A percentile compares a stretch with the other conserved stretches of the same genome.
phyloP scores from a whole-genome alignment of 2,797 vertebrate genomes.

The Euthynnus affinis region DNA sequence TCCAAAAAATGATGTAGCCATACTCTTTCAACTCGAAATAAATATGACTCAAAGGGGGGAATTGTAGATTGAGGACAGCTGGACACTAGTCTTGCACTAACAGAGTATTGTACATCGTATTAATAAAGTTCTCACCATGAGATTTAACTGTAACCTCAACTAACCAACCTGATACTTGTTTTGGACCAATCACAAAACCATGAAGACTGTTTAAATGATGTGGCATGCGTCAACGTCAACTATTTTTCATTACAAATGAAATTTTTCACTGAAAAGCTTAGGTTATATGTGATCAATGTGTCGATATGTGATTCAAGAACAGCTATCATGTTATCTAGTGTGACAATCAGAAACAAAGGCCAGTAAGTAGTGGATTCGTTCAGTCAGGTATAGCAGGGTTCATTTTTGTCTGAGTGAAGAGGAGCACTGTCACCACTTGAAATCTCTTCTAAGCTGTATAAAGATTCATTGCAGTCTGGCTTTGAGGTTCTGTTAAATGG shows the following conservation, averaged over 20 bases:
- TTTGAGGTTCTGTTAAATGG: conserved; percentile 6
- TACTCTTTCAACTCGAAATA: too few species aligned
- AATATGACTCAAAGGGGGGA: too few species aligned
- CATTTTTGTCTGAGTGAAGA: conserved; percentile 1
- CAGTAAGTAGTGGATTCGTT: background rate
- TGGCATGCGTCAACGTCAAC: background rate
- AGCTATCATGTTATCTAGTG: background rate
- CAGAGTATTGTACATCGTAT: too few species aligned
- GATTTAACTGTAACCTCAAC: background rate
- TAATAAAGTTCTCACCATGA: too few species aligned
- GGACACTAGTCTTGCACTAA: too few species aligned
- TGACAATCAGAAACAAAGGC: background rate
- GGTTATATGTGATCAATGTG: background rate
- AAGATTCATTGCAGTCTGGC: conserved; percentile 1
- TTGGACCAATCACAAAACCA: background rate
- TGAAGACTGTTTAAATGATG: background rate
- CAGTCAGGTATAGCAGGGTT: conserved; percentile 7
- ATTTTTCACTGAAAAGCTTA: background rate
- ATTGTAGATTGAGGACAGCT: too few species aligned
- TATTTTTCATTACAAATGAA: too few species aligned
- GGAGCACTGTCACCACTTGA: background rate
- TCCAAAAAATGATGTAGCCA: too few species aligned
- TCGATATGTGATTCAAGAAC: too few species aligned
- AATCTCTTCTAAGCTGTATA: background rate
- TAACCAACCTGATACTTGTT: background rate